Evolutionary conservation across 1,140 invertebrate genomes (phyloP).

Genomic region (Carposina sasakii): DNA sequence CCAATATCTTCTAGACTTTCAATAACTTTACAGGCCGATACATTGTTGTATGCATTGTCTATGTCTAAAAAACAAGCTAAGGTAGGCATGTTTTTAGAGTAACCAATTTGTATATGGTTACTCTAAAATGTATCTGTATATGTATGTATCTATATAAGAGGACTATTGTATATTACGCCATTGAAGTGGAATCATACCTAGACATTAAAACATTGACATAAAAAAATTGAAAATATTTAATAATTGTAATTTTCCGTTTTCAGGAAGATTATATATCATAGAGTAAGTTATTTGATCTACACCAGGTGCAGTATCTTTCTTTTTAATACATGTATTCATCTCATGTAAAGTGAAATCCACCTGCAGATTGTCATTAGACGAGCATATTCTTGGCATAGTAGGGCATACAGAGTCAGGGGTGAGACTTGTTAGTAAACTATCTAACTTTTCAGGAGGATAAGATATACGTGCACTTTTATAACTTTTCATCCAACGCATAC

Average conservation of each 20-base stretch:
- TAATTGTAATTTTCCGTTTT: conserved; percentile 11
- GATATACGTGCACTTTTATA: no score
- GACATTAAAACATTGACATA: no score
- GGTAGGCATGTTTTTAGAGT: conserved; percentile 26
- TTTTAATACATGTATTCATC: conserved; percentile 23
- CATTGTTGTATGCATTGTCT: conserved; percentile 30
- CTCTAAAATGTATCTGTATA: no score
- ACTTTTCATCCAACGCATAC: conserved; percentile 18
- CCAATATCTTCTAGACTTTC: conserved; percentile 17
- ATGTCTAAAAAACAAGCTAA: conserved; percentile 29
- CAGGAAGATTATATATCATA: conserved; percentile 28
- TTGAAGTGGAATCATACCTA: conserved; percentile 5
- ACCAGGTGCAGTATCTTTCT: conserved; percentile 27
- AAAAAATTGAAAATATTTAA: conserved; percentile 16
- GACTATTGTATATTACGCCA: conserved; percentile 16
- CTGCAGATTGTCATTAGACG: conserved; percentile 8
- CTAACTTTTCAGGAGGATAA: no score
- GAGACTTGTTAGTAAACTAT: no score
- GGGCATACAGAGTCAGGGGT: no score
- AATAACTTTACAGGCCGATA: conserved; percentile 15
- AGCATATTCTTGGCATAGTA: no score
- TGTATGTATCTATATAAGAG: conserved; percentile 20
- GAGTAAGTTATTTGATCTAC: conserved; percentile 27
- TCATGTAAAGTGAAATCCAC: conserved; percentile 18
- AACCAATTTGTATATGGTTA: conserved; percentile 23